Evolutionary conservation across 1,140 invertebrate genomes (phyloP), one percentile per base, ranked within the genome.

Genomic region (Ridgeia piscesae): DNA sequence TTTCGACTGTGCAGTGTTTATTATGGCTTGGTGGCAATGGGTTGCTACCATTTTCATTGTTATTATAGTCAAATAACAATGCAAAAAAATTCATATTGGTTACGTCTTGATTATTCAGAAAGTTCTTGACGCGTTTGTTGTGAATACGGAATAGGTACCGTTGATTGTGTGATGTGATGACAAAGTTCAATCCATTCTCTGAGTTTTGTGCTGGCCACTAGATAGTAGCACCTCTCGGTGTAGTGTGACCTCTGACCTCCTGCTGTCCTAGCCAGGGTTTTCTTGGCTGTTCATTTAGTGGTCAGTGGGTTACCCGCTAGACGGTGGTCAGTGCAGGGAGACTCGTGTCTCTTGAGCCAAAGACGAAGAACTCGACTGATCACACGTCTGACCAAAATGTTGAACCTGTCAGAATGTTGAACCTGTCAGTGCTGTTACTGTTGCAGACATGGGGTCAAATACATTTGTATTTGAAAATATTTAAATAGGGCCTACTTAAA

Each of bases 351-450:
- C 58, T 77, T 77, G 58, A 77, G 58, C 58, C 58, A 8, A 88
- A 91, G 50, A 31, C 27, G 48, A 35, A 33, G 31, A 33, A 89
- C 9, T 89, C 34, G 33, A 91, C 91, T 93, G 35, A 88, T 33
- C 33, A 88, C 21, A 35, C 48, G n/a, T n/a, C n/a, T n/a, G n/a
- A n/a, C n/a, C n/a, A n/a, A n/a, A n/a, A 14, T 48, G 89, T 34
- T 21, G 33, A 92, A 91, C 33, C 6, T 0, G 27, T 33, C 34
- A 58, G 48, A 17, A 34, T 88, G 58, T 35, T 35, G 27, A 21
- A 27, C 27, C 58, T 77, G 4, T 42, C 11, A 42, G 42, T 42
- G 42, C 42, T 42, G 42, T 11, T 11, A 6, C 42, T 42, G 42
- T 42, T 42, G 42, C 11, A 42, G 42, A n/a, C n/a, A n/a, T n/a